A percentile compares a stretch with the other conserved stretches of the same genome.
Evolutionary conservation across 2,113 vertebrate species (phyloP).

Genomic region (Epinephelus fuscoguttatus): DNA sequence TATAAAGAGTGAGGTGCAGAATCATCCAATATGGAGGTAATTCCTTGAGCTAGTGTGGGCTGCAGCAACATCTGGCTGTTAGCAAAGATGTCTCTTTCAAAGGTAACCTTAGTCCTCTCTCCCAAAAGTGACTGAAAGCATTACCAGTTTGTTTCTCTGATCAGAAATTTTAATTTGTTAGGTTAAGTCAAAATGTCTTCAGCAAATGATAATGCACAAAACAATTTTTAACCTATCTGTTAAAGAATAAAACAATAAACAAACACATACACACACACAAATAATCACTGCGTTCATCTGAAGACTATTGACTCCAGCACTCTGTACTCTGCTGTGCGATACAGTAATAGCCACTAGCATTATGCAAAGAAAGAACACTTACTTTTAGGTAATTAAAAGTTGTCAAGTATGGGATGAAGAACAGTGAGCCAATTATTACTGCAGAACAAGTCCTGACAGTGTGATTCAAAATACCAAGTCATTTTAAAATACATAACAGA

Average conservation of each 20-base stretch:
- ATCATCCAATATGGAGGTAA: no score
- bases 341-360: neutral
- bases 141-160: no score
- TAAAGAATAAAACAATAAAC: neutral
- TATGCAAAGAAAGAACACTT: neutral
- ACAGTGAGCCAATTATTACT: constrained; percentile 19
- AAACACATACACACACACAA: neutral
- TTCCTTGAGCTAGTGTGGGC: no score
- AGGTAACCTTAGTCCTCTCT: no score
- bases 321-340: neutral
- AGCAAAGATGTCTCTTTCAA: no score
- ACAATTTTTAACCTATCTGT: neutral
- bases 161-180: no score
- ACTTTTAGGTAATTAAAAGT: constrained; percentile 36
- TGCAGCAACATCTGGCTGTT: no score
- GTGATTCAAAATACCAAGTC: constrained; percentile 1
- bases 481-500: no score
- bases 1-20: no score
- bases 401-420: constrained; percentile 19
- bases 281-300: neutral
- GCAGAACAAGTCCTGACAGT: constrained; percentile 18
- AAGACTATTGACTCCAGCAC: neutral
- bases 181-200: no score
- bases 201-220: neutral
- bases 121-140: no score